These are phyloP conservation scores for Penaeus vannamei DNA, from an alignment of 1,140 invertebrate genomes.

Conservation along the genomic window DNA sequence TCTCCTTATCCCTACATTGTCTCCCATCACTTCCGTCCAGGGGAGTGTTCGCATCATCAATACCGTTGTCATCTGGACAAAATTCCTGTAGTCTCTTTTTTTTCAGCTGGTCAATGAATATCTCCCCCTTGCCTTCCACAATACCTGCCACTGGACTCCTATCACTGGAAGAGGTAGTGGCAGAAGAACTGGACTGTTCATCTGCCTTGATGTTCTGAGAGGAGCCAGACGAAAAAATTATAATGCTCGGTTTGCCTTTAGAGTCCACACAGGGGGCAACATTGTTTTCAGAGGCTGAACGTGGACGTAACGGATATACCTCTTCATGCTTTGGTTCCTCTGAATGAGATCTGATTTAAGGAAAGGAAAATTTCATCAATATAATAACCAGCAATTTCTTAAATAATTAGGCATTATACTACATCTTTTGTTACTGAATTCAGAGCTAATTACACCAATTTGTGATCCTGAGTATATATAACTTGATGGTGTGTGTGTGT, in stretches of 20 bases:
- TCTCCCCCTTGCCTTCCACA: neutral
- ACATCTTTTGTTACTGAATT: no score
- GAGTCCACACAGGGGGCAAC: conserved; percentile 30
- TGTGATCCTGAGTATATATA: no score
- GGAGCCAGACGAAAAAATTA: conserved; percentile 40
- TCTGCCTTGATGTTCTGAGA: neutral
- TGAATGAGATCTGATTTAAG: conserved; percentile 47
- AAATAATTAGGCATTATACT: no score
- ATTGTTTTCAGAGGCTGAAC: conserved; percentile 59
- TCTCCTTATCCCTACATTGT: no score
- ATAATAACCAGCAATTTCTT: neutral
- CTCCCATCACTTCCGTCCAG: no score
- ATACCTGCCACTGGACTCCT: conserved; percentile 38
- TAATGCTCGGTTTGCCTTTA: conserved; percentile 42
- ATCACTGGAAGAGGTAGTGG: conserved; percentile 53
- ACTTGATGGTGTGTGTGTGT: no score
- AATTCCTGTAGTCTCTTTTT: no score
- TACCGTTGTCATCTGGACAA: no score
- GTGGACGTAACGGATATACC: conserved; percentile 28
- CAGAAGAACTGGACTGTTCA: conserved; percentile 39
- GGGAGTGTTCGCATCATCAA: no score
- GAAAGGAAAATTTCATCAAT: neutral
- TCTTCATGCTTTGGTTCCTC: conserved; percentile 53
- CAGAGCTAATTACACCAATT: no score
- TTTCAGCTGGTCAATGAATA: neutral